Evolutionary conservation across 2,888 invertebrate species (phyloP), one percentile per base, ranked within the genome.

Genomic region (Nymphalis urticae): DNA sequence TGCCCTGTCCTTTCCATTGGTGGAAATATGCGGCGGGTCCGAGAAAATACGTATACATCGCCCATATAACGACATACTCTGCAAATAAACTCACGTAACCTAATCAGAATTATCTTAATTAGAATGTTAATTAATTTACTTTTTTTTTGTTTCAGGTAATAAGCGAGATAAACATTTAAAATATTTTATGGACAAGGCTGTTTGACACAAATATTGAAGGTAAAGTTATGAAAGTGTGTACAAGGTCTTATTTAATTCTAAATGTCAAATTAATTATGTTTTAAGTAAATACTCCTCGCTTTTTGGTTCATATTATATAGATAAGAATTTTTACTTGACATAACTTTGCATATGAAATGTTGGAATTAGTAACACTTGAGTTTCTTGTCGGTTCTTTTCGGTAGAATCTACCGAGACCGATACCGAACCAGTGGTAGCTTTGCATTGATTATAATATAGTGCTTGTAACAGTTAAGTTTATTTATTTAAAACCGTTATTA

Each of bases 101-200:
- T 53, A 53, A 53, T 53, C 53, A 53, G 24, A 6, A 1, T 24
- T 36, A 17, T 32, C 17, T 32, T 32, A 32, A 32, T 56, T 32
- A 32, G 32, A 32, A 56, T 56, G 4, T 56, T 56, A 32, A 36
- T 32, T 48, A 47, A 19, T 51, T 36, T 8, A 53, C 51, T 32
- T 5, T 62, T 56, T 64, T 21, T 32, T 65, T 65, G 53, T 69
- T 66, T 48, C 66, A 68, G 72, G 70, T 72, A 75, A 71, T 62
- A 32, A 61, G n/a, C 56, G 21, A 61, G 60, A 64, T 21, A 42
- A 65, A 61, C 13, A 2, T 61, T 71, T 75, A 74, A 73, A 48
- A 58, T 63, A n/a, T 13, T 10, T 56, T 56, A 17, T 8, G 32
- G 56, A 9, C 27, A n/a, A 9, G 17, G 56, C 27, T n/a, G 8